Conservation (phyloP, 2,797 vertebrate genomes). For the Trichosurus vulpecula region DNA sequence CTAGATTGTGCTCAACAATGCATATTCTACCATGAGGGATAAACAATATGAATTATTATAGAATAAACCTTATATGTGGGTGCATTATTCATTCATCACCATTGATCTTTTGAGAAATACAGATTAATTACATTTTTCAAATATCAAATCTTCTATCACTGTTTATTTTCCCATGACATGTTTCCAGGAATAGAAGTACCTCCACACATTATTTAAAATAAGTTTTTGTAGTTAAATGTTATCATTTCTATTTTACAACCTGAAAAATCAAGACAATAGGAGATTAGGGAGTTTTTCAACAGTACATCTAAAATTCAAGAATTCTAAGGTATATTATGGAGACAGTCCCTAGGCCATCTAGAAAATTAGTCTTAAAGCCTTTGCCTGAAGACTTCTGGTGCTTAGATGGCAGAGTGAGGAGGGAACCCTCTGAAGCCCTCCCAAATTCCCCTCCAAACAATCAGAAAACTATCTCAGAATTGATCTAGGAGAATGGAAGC, state of each 20-base stretch:
- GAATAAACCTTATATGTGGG: not conserved
- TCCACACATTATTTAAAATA: slow-evolving; percentile 22
- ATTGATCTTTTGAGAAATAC: not conserved
- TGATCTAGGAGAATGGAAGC: too few relatives aligned
- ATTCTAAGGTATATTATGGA: slow-evolving; percentile 12
- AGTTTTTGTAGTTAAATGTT: slow-evolving; percentile 53
- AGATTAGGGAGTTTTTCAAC: slow-evolving; percentile 48
- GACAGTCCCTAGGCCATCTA: not conserved
- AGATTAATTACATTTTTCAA: not conserved
- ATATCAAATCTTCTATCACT: not conserved
- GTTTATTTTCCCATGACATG: not conserved
- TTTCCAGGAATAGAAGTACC: not conserved
- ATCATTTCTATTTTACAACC: slow-evolving; percentile 43
- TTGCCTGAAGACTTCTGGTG: not conserved
- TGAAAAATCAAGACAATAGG: slow-evolving; percentile 17
- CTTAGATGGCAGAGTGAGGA: too few relatives aligned
- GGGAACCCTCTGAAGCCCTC: too few relatives aligned
- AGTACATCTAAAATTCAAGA: not conserved
- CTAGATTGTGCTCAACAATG: not conserved
- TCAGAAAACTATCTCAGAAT: too few relatives aligned
- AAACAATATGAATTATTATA: not conserved
- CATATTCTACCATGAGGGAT: not conserved
- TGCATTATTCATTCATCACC: not conserved
- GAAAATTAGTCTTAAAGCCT: slow-evolving; percentile 43
- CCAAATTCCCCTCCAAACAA: too few relatives aligned